Evolutionary conservation across 2,888 invertebrate genomes (phyloP).

Genomic region (Hedya salicella): DNA sequence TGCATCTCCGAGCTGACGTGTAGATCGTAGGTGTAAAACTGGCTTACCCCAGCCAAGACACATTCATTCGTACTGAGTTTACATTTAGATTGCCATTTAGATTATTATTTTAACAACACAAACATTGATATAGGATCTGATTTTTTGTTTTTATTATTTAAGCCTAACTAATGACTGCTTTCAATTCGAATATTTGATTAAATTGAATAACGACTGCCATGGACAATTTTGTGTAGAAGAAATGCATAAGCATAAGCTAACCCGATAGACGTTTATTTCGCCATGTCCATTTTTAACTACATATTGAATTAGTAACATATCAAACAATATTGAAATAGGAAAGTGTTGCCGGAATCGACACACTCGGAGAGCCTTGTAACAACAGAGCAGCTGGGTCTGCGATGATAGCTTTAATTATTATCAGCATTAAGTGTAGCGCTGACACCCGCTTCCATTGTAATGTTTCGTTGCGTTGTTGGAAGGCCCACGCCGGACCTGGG

Average conservation of each 20-base stretch:
- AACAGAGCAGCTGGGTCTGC: conserved; percentile 57
- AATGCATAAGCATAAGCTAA: conserved; percentile 18
- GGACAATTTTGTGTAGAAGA: conserved; percentile 9
- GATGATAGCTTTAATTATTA: conserved; percentile 73
- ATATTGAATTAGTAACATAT: conserved; percentile 53
- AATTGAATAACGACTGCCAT: conserved; percentile 34
- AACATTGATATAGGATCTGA: conserved; percentile 70
- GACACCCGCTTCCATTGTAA: conserved; percentile 46
- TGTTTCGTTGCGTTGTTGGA: too few species aligned
- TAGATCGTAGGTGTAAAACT: conserved; percentile 34
- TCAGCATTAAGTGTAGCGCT: conserved; percentile 54
- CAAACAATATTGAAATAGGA: conserved; percentile 45
- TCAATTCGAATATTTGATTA: conserved; percentile 25
- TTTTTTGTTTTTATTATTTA: conserved; percentile 47
- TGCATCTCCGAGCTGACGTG: conserved; percentile 28
- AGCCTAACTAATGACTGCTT: conserved; percentile 24
- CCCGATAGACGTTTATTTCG: conserved; percentile 18
- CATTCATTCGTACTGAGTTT: conserved; percentile 25
- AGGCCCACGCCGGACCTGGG: conserved; percentile 45
- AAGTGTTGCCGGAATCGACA: conserved; percentile 48
- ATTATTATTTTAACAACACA: conserved; percentile 54
- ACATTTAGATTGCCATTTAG: conserved; percentile 72
- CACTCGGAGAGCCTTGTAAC: conserved; percentile 44
- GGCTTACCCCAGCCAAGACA: conserved; percentile 37
- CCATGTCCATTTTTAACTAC: conserved; percentile 31